Conservation (phyloP, 2,113 vertebrate genomes). For the Dicerorhinus sumatrensis region DNA sequence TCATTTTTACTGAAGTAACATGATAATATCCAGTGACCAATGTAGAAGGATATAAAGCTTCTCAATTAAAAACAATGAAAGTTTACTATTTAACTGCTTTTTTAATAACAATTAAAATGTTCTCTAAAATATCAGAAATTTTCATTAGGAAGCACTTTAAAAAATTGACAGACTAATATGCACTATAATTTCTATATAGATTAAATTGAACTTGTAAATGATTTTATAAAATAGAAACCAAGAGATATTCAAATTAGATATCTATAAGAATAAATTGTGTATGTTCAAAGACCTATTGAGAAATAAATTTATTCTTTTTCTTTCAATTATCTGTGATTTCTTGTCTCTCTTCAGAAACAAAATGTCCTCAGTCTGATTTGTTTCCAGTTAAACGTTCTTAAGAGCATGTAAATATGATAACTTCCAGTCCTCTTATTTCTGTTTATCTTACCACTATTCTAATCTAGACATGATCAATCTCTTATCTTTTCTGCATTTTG, state of each 20-base stretch:
- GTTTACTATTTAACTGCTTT: slow-evolving; percentile 30
- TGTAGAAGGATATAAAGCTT: neutral
- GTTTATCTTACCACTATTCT: slow-evolving; percentile 29
- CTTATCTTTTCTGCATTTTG: slow-evolving; percentile 39
- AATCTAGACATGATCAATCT: slow-evolving; percentile 33
- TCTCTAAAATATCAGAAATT: slow-evolving; percentile 54
- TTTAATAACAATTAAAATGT: slow-evolving; percentile 48
- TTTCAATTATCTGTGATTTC: slow-evolving; percentile 40
- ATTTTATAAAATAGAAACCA: slow-evolving; percentile 61
- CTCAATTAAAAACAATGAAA: slow-evolving; percentile 1
- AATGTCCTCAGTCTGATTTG: slow-evolving; percentile 21
- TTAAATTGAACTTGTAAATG: slow-evolving; percentile 67
- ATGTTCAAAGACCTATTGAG: neutral
- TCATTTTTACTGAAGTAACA: slow-evolving; percentile 9
- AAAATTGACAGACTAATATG: slow-evolving; percentile 52
- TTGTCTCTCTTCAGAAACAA: slow-evolving; percentile 13
- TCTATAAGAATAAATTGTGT: slow-evolving; percentile 39
- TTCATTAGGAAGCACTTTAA: slow-evolving; percentile 52
- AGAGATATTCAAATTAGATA: slow-evolving; percentile 41
- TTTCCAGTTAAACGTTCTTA: slow-evolving; percentile 58
- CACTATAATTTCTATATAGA: slow-evolving; percentile 66
- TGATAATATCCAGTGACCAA: neutral
- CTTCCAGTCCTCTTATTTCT: slow-evolving; percentile 54
- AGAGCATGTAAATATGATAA: neutral
- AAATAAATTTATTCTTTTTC: slow-evolving; percentile 52